Base-by-base conservation (phyloP, 2,113 vertebrate genomes). In the Chunga burmeisteri region DNA sequence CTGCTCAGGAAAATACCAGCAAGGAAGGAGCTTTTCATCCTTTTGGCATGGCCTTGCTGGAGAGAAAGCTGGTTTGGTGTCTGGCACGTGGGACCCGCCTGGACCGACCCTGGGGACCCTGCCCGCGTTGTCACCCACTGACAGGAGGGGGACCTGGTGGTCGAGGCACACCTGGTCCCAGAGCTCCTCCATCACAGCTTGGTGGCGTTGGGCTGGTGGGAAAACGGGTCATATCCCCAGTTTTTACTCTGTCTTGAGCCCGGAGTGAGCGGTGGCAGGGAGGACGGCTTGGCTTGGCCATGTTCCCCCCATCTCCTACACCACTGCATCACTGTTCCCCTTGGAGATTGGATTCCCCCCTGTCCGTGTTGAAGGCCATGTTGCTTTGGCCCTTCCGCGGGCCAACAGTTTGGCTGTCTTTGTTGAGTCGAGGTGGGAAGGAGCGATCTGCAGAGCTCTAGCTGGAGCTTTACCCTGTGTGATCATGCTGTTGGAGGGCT, bases 321-420 rank as follows among this genome's bases (percentile, higher is more conserved):
- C 26, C 27, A 6, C 11, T 32, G 26, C n/a, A 26, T 47, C 71
- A 3, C 63, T 27, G 7, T 5, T 85, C 18, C 11, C 26, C 23
- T 25, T 29, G 44, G 49, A 79, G 70, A 46, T n/a, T 23, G 15
- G 32, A 6, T 55, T 88, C 49, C 22, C 49, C 22, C 20, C 5
- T 53, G 20, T 9, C 38, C 3, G 0, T 32, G 25, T 2, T 44
- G 75, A 88, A 79, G 49, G 34, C 29, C 81, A 10, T 1, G 0
- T n/a, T 50, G 22, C 32, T 82, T 58, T 81, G 70, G 44, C 32
- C 14, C 32, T 59, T 9, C 38, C 30, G 8, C 0, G 1, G 63
- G 25, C 26, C 44, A 42, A 16, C 61, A 55, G 52, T 68, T 70
- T 40, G 55, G 29, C 34, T 20, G 29, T 65, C 46, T 50, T 71